These are phyloP conservation scores for Drosophila prosaltans DNA, from an alignment of 1,140 invertebrate genomes.

Conservation along the genomic window DNA sequence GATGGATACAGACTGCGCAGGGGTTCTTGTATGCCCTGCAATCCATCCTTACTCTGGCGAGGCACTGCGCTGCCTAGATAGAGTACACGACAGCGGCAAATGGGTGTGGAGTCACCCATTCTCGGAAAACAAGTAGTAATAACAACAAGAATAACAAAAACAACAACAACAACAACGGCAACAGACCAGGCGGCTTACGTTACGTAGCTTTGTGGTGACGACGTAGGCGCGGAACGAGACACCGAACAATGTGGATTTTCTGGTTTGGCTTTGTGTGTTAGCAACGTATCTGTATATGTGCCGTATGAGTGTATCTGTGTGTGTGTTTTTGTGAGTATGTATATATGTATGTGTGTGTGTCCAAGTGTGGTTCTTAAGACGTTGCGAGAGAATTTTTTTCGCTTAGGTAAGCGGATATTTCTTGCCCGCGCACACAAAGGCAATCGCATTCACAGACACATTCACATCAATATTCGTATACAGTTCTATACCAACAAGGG, in stretches of 20 bases:
- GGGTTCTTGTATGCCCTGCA: conserved; percentile 99
- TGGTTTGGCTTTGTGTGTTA: conserved; percentile 79
- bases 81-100: conserved; percentile 97
- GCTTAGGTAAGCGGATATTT: conserved; percentile 78
- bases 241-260: conserved; percentile 78
- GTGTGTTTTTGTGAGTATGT: conserved; percentile 1
- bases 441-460: conserved; percentile 53
- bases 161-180: conserved; percentile 3
- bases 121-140: not conserved
- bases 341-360: conserved; percentile 31
- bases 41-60: conserved; percentile 97
- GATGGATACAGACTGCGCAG: conserved; percentile 96
- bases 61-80: conserved; percentile 99
- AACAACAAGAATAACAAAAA: conserved; percentile 1
- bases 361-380: conserved; percentile 60
- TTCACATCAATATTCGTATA: conserved; percentile 6
- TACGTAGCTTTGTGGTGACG: conserved; percentile 9
- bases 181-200: conserved; percentile 38
- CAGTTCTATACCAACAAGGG: conserved; percentile 43
- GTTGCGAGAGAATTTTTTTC: conserved; percentile 68
- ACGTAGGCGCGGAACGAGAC: conserved; percentile 32
- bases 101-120: conserved; percentile 91
- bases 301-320: conserved; percentile 28
- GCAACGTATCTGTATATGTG: conserved; percentile 45
- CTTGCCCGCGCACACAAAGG: conserved; percentile 42